A percentile compares a stretch with the other conserved stretches of the same genome.
These are phyloP conservation scores for Pandemis corylana DNA, from an alignment of 2,888 invertebrate genomes.

Conservation along the genomic window DNA sequence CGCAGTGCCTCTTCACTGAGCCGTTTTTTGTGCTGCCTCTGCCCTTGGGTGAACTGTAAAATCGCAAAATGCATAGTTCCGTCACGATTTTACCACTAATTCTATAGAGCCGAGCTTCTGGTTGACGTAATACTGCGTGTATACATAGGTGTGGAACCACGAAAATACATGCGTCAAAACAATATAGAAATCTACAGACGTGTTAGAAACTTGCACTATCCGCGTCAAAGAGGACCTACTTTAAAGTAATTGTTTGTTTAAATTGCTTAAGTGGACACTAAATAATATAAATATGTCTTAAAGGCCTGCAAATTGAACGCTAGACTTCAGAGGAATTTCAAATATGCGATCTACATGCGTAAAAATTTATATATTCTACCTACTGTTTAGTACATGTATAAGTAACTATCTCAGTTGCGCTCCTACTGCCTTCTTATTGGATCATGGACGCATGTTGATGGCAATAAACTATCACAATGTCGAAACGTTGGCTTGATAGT, in stretches of 20 bases:
- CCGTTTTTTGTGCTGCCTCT: conserved; percentile 8
- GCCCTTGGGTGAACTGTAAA: conserved; percentile 33
- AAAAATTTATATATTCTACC: background rate
- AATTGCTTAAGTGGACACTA: background rate
- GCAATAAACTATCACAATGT: conserved; percentile 11
- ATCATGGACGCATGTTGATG: background rate
- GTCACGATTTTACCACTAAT: conserved; percentile 27
- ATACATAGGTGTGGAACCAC: conserved; percentile 20
- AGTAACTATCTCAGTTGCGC: background rate
- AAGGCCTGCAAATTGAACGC: background rate
- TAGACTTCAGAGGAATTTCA: background rate
- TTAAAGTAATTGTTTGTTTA: background rate
- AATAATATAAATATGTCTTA: background rate
- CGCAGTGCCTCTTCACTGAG: conserved; percentile 3
- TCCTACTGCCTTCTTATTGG: conserved; percentile 21
- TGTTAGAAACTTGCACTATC: conserved; percentile 1
- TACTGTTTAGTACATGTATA: background rate
- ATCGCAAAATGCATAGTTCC: conserved; percentile 41
- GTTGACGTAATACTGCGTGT: conserved; percentile 27
- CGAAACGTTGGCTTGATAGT: conserved; percentile 26
- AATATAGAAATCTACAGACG: conserved; percentile 20
- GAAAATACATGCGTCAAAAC: conserved; percentile 17
- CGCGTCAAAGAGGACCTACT: conserved; percentile 6
- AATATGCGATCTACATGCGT: background rate
- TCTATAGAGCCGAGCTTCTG: conserved; percentile 25